These are phyloP conservation scores for Orthosia gracilis DNA, from an alignment of 2,888 invertebrate species.

Conservation along the genomic window DNA sequence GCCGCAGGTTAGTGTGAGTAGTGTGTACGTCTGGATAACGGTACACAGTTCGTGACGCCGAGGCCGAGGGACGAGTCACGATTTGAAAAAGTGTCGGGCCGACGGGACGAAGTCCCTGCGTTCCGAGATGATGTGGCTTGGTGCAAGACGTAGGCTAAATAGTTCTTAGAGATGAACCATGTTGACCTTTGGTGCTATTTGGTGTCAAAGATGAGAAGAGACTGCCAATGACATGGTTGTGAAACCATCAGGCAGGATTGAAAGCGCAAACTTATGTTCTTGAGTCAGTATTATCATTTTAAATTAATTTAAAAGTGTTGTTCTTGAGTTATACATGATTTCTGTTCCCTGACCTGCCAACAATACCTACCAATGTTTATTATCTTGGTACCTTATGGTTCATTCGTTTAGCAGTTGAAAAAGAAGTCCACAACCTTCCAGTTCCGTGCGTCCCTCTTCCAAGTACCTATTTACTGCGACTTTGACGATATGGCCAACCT, in stretches of 20 bases:
- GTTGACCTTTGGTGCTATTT: conserved; percentile 5
- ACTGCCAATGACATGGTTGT: not conserved
- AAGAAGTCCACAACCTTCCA: no score
- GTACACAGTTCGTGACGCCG: conserved; percentile 87
- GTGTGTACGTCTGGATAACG: conserved; percentile 80
- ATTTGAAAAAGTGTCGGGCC: conserved; percentile 90
- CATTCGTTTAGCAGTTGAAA: no score
- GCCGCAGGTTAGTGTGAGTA: conserved; percentile 75
- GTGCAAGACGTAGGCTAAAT: conserved; percentile 68
- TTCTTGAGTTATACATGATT: no score
- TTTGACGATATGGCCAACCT: no score
- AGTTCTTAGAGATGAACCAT: not conserved
- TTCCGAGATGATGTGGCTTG: conserved; percentile 75
- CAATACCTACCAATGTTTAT: no score
- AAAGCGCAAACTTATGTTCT: not conserved
- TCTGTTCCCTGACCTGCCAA: no score
- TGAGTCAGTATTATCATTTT: no score
- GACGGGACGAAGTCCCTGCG: conserved; percentile 79
- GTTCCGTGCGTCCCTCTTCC: no score
- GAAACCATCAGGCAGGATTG: not conserved
- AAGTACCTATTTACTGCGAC: no score
- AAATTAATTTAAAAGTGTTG: no score
- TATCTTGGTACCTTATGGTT: no score
- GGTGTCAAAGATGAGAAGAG: not conserved
- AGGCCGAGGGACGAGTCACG: conserved; percentile 87